These are phyloP conservation scores for Danio aesculapii DNA, from an alignment of 2,797 vertebrate genomes.

Conservation along the genomic window DNA sequence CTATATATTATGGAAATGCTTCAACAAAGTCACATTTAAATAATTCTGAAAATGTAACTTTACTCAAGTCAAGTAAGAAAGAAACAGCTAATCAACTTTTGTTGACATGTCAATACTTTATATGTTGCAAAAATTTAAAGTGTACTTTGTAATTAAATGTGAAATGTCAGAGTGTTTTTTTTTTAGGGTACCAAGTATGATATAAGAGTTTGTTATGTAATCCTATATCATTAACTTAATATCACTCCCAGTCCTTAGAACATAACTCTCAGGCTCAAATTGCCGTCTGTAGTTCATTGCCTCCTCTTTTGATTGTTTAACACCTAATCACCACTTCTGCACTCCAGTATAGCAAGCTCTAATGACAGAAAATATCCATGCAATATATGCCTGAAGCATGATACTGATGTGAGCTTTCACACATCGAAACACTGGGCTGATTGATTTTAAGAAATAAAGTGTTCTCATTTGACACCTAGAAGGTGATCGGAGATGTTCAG, in stretches of 20 bases:
- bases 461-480: conserved; percentile 33
- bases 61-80: too few relatives aligned
- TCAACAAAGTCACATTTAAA: too few relatives aligned
- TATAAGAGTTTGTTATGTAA: conserved; percentile 28
- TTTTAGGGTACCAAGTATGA: neutral
- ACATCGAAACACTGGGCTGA: conserved; percentile 29
- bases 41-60: too few relatives aligned
- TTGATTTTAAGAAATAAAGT: conserved; percentile 36
- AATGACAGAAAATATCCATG: conserved; percentile 40
- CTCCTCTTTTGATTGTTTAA: conserved; percentile 35
- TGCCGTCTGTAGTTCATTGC: conserved; percentile 14
- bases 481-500: conserved; percentile 29
- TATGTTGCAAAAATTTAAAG: too few relatives aligned
- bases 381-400: conserved; percentile 40
- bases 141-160: too few relatives aligned
- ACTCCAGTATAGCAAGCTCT: conserved; percentile 13
- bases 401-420: conserved; percentile 34
- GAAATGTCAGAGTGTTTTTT: too few relatives aligned
- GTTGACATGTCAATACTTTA: too few relatives aligned
- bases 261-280: conserved; percentile 11
- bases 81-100: too few relatives aligned
- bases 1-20: too few relatives aligned
- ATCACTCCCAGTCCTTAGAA: neutral
- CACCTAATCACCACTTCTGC: conserved; percentile 35
- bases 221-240: neutral